Evolutionary conservation across 1,140 invertebrate species (phyloP).

Genomic region (Pseudomyrmex dendroicus): DNA sequence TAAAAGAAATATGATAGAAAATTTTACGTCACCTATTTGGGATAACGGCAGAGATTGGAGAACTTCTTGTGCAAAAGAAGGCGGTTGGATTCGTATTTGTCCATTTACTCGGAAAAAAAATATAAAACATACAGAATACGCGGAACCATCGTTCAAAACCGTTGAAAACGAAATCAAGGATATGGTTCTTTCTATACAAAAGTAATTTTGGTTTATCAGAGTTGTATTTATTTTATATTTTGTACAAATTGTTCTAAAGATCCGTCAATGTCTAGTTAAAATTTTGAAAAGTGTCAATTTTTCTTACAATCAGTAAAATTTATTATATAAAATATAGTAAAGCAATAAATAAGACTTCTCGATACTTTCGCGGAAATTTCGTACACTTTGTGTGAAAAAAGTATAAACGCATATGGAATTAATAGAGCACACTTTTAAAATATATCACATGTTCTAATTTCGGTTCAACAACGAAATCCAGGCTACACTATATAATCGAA

Average conservation of each 20-base stretch:
- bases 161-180: conserved; percentile 79
- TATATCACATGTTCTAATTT: too few species aligned
- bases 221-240: not conserved
- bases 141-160: conserved; percentile 58
- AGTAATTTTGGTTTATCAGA: conserved; percentile 68
- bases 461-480: too few species aligned
- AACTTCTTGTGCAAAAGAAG: conserved; percentile 84
- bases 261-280: not conserved
- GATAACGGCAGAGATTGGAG: conserved; percentile 88
- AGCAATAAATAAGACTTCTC: not conserved
- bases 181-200: conserved; percentile 80
- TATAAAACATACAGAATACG: conserved; percentile 61
- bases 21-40: conserved; percentile 81
- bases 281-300: not conserved
- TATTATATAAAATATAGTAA: not conserved
- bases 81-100: conserved; percentile 88
- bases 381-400: too few species aligned
- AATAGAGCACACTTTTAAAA: too few species aligned
- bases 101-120: conserved; percentile 79
- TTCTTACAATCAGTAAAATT: not conserved
- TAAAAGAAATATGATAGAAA: conserved; percentile 66
- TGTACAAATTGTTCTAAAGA: not conserved
- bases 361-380: too few species aligned
- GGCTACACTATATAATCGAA: too few species aligned
- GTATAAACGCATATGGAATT: too few species aligned